A percentile compares a stretch with the other conserved stretches of the same genome.
Evolutionary conservation across 2,797 vertebrate genomes (phyloP).

Genomic region (Schizopygopsis pylzovi): DNA sequence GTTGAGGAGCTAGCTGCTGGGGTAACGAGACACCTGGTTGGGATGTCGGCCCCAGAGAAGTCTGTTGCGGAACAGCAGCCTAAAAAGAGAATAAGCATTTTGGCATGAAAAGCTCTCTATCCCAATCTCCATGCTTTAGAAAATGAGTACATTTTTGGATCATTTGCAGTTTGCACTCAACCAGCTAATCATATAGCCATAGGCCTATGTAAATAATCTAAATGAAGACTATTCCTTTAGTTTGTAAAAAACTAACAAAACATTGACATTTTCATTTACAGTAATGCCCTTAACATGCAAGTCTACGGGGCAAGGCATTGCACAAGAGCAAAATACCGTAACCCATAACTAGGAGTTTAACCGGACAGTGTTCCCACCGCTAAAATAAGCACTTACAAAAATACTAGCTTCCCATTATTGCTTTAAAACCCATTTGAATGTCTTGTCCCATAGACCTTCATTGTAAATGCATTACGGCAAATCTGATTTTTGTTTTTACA

Average conservation of each 20-base stretch:
- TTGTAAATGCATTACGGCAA: not conserved
- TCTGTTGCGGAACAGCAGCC: slow-evolving; percentile 52
- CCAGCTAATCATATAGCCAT: not conserved
- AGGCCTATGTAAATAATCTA: not conserved
- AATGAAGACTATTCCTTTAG: not conserved
- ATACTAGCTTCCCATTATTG: not conserved
- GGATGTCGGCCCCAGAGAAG: slow-evolving; percentile 46
- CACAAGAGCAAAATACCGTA: not conserved
- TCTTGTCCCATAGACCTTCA: not conserved
- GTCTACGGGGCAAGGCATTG: not conserved
- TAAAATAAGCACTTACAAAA: slow-evolving; percentile 21
- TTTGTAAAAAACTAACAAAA: not conserved
- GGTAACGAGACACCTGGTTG: slow-evolving; percentile 49
- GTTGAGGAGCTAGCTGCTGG: slow-evolving; percentile 59
- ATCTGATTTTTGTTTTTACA: not conserved
- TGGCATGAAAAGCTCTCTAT: not conserved
- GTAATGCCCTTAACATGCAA: not conserved
- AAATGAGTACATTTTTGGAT: not conserved
- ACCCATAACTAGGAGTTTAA: not conserved
- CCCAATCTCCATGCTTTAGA: not conserved
- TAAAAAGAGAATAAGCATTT: slow-evolving; percentile 22
- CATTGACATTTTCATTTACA: not conserved
- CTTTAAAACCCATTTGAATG: not conserved
- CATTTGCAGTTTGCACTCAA: not conserved
- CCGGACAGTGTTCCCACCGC: not conserved